Percentiles rank a stretch among this genome's conserved stretches.
Conservation (phyloP, 2,888 invertebrate species). For the Ophioninae sp. region DNA sequence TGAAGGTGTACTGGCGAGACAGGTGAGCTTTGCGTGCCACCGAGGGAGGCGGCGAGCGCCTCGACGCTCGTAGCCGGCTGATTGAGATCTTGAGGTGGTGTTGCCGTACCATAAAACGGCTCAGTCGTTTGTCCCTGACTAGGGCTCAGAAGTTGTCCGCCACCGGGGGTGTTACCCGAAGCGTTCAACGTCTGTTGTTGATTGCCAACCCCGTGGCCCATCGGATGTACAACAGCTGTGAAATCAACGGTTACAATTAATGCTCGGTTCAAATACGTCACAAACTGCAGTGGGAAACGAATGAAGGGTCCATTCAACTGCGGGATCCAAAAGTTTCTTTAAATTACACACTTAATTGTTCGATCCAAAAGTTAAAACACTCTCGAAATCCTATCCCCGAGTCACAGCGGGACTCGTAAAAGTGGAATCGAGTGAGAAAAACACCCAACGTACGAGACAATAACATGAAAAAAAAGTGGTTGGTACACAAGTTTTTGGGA, state of each 20-base stretch:
- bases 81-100: conserved; percentile 79
- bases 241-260: conserved; percentile 55
- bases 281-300: not conserved
- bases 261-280: not conserved
- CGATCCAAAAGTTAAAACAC: not conserved
- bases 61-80: conserved; percentile 76
- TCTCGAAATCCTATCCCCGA: not conserved
- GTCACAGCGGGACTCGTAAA: not conserved
- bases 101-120: conserved; percentile 76
- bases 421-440: conserved; percentile 9
- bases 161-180: conserved; percentile 67
- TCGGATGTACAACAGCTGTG: conserved; percentile 78
- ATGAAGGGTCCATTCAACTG: conserved; percentile 6
- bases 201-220: conserved; percentile 77
- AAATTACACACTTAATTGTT: not conserved
- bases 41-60: conserved; percentile 76
- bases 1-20: conserved; percentile 82
- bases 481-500: not conserved
- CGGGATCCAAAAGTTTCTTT: not conserved
- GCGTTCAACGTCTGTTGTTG: conserved; percentile 76
- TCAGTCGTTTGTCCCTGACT: conserved; percentile 77
- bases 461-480: conserved; percentile 1
- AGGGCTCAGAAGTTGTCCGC: conserved; percentile 76
- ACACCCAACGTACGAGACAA: conserved; percentile 21
- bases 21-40: conserved; percentile 81